Base-by-base conservation (phyloP, 2,888 invertebrate species). In the Herminia tarsipennalis region DNA sequence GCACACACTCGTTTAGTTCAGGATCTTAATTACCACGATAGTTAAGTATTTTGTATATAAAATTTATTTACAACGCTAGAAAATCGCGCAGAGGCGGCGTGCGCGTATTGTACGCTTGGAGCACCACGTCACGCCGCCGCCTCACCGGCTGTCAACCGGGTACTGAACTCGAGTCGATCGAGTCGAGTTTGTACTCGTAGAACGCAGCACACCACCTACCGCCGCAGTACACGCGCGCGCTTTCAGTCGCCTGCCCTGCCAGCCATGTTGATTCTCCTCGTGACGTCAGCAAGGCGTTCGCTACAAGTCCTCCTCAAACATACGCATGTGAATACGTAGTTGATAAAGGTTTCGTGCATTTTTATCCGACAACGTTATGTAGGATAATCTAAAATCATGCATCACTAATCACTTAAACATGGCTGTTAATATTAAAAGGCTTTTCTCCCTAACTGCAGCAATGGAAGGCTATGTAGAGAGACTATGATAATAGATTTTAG, bases 141-240 rank as follows among this genome's bases (percentile, higher is more conserved):
- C 86, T 84, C 85, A 73, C 87, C 89, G 89, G 89, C 83, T 86
- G 88, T 87, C 88, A 85, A 86, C 87, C 90, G 89, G 89, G 87
- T 89, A 91, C 91, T 91, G 87, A 90, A 88, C 87, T 83, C 50
- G 46, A 69, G 72, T 78, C 77, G 78, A 76, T 81, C 77, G 73
- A 76, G 73, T 76, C 67, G 74, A 76, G 72, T 75, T n/a, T n/a
- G n/a, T 39, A 75, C 75, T 76, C 70, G 70, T 66, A 62, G 59
- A 72, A 63, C 33, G 22, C 22, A 22, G 68, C 72, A 71, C 72
- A 66, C 73, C 69, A 80, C 76, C 76, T 70, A 73, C 77, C 72
- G 70, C 68, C 56, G 63, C 67, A 54, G 36, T 57, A 70, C 74
- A 80, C 82, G 78, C 83, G 82, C 84, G 76, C 80, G 76, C 74